Conservation (phyloP, 2,888 invertebrate genomes). For the Latheticus oryzae region DNA sequence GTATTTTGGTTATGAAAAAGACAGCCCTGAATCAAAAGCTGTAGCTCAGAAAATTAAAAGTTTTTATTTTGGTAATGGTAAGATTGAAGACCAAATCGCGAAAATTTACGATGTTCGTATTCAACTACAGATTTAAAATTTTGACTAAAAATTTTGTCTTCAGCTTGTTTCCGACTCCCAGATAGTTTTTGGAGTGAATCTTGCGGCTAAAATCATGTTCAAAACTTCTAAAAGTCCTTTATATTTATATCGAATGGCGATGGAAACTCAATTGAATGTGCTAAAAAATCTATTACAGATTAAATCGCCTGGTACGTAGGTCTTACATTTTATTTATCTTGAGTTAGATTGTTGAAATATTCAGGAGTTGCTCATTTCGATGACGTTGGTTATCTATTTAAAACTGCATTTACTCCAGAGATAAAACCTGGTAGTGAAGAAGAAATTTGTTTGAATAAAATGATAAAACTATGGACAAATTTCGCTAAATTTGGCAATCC, state of each 20-base stretch:
- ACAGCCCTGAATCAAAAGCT: not conserved
- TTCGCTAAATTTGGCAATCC: slow-evolving; percentile 49
- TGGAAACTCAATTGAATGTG: slow-evolving; percentile 48
- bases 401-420: slow-evolving; percentile 40
- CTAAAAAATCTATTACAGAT: slow-evolving; percentile 39
- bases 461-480: slow-evolving; percentile 51
- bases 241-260: slow-evolving; percentile 48
- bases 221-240: slow-evolving; percentile 45
- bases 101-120: not conserved
- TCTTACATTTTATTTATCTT: too few species aligned
- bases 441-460: slow-evolving; percentile 41
- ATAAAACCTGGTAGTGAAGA: slow-evolving; percentile 42
- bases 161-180: too few species aligned
- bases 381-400: slow-evolving; percentile 51
- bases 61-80: slow-evolving; percentile 5
- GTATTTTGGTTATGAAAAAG: slow-evolving; percentile 3
- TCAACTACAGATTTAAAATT: not conserved
- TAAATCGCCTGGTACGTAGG: slow-evolving; percentile 11
- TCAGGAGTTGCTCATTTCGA: slow-evolving; percentile 50
- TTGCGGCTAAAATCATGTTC: not conserved
- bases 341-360: not conserved
- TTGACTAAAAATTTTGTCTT: too few species aligned
- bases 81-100: not conserved
- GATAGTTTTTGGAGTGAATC: too few species aligned
- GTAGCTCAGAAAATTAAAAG: slow-evolving; percentile 6